Conservation (phyloP, 2,888 invertebrate genomes). For the Heliconius sara region DNA sequence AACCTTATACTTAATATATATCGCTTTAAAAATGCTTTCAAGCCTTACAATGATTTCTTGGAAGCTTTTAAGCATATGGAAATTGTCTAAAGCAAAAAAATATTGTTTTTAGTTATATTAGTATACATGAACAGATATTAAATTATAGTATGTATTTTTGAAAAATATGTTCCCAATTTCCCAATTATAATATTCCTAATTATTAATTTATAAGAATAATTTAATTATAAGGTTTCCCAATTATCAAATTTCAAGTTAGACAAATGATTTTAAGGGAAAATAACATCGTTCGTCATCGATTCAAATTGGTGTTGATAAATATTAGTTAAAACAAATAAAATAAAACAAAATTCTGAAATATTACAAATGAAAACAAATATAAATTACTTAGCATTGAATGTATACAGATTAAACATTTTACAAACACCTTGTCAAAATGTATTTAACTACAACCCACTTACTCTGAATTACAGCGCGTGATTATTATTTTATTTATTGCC, state of each 20-base stretch:
- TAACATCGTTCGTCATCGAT: not conserved
- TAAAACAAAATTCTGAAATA: not conserved
- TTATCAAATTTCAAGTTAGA: no score
- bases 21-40: constrained; percentile 19
- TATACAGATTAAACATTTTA: not conserved
- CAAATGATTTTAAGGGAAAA: not conserved
- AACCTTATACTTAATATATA: constrained; percentile 22
- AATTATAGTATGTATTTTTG: not conserved
- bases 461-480: constrained; percentile 12
- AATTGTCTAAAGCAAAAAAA: constrained; percentile 4
- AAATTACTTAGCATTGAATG: not conserved
- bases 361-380: not conserved
- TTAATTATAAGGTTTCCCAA: no score
- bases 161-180: not conserved
- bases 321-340: not conserved
- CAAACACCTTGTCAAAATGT: constrained; percentile 27
- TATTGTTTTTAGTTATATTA: not conserved
- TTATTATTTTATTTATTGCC: not conserved
- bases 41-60: constrained; percentile 26
- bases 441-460: constrained; percentile 24
- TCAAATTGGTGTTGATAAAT: not conserved
- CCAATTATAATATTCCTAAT: no score
- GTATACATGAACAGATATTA: not conserved
- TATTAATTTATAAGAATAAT: no score
- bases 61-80: constrained; percentile 25